phyloP scores from a whole-genome alignment of 2,888 invertebrate genomes.

The Ditula angustiorana region DNA sequence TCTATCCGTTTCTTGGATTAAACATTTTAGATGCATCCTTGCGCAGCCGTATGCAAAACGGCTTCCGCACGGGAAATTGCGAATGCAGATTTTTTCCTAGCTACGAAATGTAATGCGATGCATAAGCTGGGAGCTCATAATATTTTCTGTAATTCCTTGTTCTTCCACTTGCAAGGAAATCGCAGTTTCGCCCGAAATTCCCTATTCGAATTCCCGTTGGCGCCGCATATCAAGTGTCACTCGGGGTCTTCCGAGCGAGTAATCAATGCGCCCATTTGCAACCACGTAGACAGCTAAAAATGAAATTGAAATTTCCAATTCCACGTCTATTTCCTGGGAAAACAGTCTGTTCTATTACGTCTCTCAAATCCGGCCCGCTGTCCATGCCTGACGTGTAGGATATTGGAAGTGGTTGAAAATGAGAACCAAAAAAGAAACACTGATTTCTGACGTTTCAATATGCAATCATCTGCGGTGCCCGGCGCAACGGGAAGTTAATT shows the following conservation, averaged over 20 bases:
- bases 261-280: conserved; percentile 55
- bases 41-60: conserved; percentile 38
- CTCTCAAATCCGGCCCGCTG: conserved; percentile 65
- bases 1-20: conserved; percentile 77
- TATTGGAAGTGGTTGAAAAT: conserved; percentile 80
- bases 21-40: conserved; percentile 66
- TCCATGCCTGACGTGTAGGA: conserved; percentile 75
- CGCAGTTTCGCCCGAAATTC: conserved; percentile 21
- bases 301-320: conserved; percentile 79
- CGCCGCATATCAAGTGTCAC: conserved; percentile 36
- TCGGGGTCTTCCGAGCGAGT: conserved; percentile 36
- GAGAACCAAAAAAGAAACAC: conserved; percentile 80
- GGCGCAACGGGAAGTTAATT: conserved; percentile 66
- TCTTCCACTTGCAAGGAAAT: conserved; percentile 17
- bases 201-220: conserved; percentile 18
- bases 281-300: conserved; percentile 66
- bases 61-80: conserved; percentile 38
- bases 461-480: conserved; percentile 74
- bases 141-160: not conserved
- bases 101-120: conserved; percentile 17
- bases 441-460: conserved; percentile 82
- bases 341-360: conserved; percentile 77
- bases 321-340: conserved; percentile 77
- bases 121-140: conserved; percentile 20
- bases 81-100: conserved; percentile 29